These are phyloP conservation scores for Mantis religiosa DNA, from an alignment of 2,888 invertebrate genomes.

Conservation along the genomic window DNA sequence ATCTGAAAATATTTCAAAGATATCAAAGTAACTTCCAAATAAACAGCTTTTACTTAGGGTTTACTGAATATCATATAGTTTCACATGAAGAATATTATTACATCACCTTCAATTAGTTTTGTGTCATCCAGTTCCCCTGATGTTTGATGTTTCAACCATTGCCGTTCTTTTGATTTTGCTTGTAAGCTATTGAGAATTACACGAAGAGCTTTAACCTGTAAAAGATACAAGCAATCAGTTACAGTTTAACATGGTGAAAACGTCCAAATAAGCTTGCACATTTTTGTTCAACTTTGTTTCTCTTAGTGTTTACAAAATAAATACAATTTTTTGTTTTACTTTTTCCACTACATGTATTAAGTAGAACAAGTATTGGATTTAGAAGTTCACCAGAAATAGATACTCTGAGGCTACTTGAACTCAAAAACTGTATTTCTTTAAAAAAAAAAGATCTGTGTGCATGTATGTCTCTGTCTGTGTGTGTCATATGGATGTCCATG, in stretches of 20 bases:
- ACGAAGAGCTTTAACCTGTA: conserved; percentile 72
- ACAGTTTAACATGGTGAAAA: neutral
- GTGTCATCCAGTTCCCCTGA: conserved; percentile 92
- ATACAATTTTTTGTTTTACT: no score
- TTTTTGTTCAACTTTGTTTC: neutral
- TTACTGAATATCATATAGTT: neutral
- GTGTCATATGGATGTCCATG: no score
- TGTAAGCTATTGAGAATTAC: conserved; percentile 82
- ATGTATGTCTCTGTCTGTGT: no score
- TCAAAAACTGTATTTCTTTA: no score
- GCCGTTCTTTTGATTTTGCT: conserved; percentile 89
- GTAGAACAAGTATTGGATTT: no score
- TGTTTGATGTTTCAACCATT: conserved; percentile 92
- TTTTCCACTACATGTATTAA: no score
- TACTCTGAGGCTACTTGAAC: no score
- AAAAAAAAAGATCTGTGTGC: no score
- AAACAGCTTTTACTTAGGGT: neutral
- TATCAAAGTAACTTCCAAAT: neutral
- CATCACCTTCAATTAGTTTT: conserved; percentile 83
- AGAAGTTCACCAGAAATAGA: no score
- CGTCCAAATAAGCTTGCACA: neutral
- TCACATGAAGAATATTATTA: neutral
- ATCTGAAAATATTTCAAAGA: no score
- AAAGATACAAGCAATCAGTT: neutral
- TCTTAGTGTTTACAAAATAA: neutral